Evolutionary conservation across 2,888 invertebrate species (phyloP), one percentile per base, ranked within the genome.

Genomic region (Ormia ochracea): DNA sequence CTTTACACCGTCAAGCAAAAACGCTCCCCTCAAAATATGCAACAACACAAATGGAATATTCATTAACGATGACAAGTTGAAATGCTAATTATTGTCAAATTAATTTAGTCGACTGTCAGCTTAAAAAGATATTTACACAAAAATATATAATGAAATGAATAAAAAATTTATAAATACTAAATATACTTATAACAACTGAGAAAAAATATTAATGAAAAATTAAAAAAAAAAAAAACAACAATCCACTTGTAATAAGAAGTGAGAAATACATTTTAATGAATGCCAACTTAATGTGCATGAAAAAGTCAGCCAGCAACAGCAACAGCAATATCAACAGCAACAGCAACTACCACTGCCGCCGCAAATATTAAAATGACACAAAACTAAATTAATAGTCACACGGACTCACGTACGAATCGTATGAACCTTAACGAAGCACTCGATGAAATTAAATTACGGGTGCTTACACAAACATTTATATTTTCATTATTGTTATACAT

Each of bases 1-100:
- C 38, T 31, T 14, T 21, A 31, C 3, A 50, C 2, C 21, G 28
- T 1, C 31, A 52, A 19, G 33, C 23, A 21, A 59, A 56, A 58
- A 52, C 41, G 23, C 38, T 17, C 59, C 59, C 41, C 21, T 28
- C 41, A 21, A 38, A 68, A 69, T 45, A 48, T 21, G 17, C 19
- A 73, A 3, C 17, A 52, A 54, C 54, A 56, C 73, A 73, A 68
- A 75, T 79, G 75, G 74, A 81, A 85, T 84, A 86, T 84, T 87
- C 87, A 87, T 87, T 86, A 87, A 84, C 85, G 87, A 82, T 87
- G 87, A 87, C 87, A 87, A 86, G 86, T 86, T 86, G 87, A 88
- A 88, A 87, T 88, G 88, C 88, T 87, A 88, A 88, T 87, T 87
- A 87, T 87, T 87, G 88, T 87, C 87, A 87, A 87, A 88, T 88